These are phyloP conservation scores for Macaria notata DNA, from an alignment of 2,888 invertebrate species.

Conservation along the genomic window DNA sequence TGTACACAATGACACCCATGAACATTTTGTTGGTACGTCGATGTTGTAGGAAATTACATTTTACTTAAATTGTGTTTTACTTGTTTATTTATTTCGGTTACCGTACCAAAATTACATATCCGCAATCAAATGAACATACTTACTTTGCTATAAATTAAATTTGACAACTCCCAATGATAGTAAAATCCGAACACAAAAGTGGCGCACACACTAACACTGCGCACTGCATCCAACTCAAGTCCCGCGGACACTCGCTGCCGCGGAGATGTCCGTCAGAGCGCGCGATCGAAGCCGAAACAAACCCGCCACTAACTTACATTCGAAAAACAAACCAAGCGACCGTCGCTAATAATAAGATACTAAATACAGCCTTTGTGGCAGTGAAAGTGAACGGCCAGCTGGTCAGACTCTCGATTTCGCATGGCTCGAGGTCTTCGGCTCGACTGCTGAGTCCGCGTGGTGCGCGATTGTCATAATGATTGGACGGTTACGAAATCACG, in stretches of 20 bases:
- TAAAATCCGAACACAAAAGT: slow-evolving; percentile 10
- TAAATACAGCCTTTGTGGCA: slow-evolving; percentile 50
- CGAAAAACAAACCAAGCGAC: slow-evolving; percentile 42
- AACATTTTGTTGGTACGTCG: slow-evolving; percentile 8
- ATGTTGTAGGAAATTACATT: slow-evolving; percentile 2
- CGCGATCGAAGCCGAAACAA: slow-evolving; percentile 27
- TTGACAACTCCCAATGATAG: slow-evolving; percentile 3
- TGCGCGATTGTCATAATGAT: slow-evolving; percentile 37
- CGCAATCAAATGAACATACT: background rate
- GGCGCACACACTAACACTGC: slow-evolving; percentile 23
- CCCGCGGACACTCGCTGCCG: slow-evolving; percentile 25
- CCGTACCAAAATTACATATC: too few species aligned
- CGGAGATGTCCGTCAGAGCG: slow-evolving; percentile 24
- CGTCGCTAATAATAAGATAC: slow-evolving; percentile 55
- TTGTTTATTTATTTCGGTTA: background rate
- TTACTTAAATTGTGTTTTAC: background rate
- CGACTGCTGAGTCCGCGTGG: slow-evolving; percentile 31
- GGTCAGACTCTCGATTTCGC: slow-evolving; percentile 64
- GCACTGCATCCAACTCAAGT: slow-evolving; percentile 23
- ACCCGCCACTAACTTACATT: slow-evolving; percentile 39
- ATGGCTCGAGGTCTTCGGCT: slow-evolving; percentile 48
- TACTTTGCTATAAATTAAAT: background rate
- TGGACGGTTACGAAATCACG: slow-evolving; percentile 40
- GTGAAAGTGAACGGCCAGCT: slow-evolving; percentile 60
- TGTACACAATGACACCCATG: slow-evolving; percentile 24